phyloP scores from a whole-genome alignment of 2,888 invertebrate genomes.

The Microplitis manilae region DNA sequence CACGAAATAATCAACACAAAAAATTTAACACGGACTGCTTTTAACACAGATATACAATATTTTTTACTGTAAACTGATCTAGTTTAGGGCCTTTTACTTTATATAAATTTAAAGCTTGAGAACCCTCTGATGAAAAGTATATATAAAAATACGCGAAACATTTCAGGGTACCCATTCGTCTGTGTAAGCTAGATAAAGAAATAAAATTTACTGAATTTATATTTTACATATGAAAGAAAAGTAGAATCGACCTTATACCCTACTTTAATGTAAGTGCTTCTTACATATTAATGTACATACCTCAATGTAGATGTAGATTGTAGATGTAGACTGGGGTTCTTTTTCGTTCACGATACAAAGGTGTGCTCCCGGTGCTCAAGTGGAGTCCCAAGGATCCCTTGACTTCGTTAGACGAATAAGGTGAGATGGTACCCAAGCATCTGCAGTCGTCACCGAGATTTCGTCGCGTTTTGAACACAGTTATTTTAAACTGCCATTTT shows the following conservation, averaged over 20 bases:
- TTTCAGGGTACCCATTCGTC: background rate
- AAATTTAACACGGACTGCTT: too few species aligned
- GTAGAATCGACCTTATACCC: background rate
- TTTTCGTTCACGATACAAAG: constrained; percentile 58
- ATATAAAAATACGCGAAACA: background rate
- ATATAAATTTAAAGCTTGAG: background rate
- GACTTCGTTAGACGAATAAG: constrained; percentile 60
- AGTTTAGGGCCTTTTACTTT: too few species aligned
- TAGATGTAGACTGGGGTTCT: constrained; percentile 45
- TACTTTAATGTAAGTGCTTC: constrained; percentile 42
- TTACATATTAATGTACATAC: constrained; percentile 46
- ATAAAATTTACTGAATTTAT: background rate
- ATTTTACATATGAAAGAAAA: background rate
- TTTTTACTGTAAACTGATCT: too few species aligned
- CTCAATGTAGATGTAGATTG: constrained; percentile 50
- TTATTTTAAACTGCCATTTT: constrained; percentile 28
- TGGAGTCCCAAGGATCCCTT: constrained; percentile 61
- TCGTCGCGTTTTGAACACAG: constrained; percentile 50
- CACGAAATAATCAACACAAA: too few species aligned
- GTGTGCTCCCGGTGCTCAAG: constrained; percentile 42
- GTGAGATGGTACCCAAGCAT: constrained; percentile 58
- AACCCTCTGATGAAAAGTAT: background rate
- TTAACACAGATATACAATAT: too few species aligned
- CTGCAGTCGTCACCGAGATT: constrained; percentile 67
- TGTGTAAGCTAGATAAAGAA: background rate